Evolutionary conservation across 2,113 vertebrate genomes (phyloP).

Genomic region (Probosciger aterrimus): DNA sequence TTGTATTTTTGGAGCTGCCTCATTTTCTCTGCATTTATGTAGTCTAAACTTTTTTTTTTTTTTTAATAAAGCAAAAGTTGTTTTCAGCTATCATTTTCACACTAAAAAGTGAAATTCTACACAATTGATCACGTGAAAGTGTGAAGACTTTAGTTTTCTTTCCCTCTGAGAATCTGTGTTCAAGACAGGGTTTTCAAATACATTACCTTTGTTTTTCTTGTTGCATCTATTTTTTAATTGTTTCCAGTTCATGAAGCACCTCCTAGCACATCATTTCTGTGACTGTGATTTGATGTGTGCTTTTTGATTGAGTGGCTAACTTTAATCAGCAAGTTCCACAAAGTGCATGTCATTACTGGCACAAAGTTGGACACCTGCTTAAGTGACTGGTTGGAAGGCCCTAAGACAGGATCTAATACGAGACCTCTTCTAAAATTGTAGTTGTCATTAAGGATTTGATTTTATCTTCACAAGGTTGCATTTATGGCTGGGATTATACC

Average conservation of each 20-base stretch:
- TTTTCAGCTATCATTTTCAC: background rate
- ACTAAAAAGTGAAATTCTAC: background rate
- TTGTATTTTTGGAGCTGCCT: background rate
- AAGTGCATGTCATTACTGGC: background rate
- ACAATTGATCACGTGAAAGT: background rate
- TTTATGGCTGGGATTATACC: background rate
- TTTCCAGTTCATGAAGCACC: background rate
- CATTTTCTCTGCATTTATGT: background rate
- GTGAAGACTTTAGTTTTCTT: background rate
- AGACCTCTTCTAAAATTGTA: background rate
- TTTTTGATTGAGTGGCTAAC: background rate
- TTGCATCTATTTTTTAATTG: background rate
- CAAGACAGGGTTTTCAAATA: background rate
- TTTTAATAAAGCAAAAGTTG: background rate
- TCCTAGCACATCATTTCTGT: background rate
- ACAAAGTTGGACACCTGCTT: background rate
- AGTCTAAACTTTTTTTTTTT: background rate
- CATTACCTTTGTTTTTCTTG: background rate
- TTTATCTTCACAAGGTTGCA: background rate
- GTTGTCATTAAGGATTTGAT: background rate
- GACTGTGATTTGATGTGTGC: background rate
- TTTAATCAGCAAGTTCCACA: background rate
- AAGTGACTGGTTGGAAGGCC: background rate
- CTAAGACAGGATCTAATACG: background rate
- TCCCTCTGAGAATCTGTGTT: background rate